Base-by-base conservation (phyloP, 2,888 invertebrate genomes). In the Hypomecis atomaria region DNA sequence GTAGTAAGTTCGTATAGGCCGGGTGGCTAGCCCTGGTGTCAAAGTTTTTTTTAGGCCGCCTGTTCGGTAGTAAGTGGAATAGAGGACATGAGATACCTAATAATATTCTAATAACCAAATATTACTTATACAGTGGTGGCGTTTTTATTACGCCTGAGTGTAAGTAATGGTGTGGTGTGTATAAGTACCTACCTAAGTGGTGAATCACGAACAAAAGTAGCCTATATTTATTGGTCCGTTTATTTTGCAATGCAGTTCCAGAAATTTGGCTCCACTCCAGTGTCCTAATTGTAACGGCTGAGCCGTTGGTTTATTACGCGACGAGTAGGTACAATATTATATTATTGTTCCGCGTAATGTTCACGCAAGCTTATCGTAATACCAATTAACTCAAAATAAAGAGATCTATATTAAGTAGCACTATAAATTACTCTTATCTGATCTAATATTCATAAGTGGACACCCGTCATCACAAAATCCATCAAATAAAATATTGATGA, bases 191-290 rank as follows among this genome's bases (percentile, higher is more conserved):
- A n/a, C n/a, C n/a, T 23, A 40, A 7, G 40, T 40, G 10, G 40
- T 40, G 10, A 40, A 40, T 8, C 10, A 8, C 7, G 0, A 9
- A 40, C 40, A 40, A 40, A 40, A 23, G 23, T 23, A 23, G 3
- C 23, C 23, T 3, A 3, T 3, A 3, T 23, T 23, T 23, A 23
- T 23, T 23, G 23, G 10, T 58, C 37, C 50, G 48, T 63, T 60
- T 44, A 57, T 49, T 54, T 54, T 42, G 47, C 58, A 62, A 62
- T 71, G 69, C 67, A 75, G 56, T 65, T 66, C 65, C 48, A 40
- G 42, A 40, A 59, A 44, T 71, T 70, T 81, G 80, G 81, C 80
- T 76, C 56, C 59, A 38, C 44, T 78, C 79, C 81, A 81, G 70
- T 63, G 71, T 69, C 72, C 77, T 76, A 76, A 79, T 78, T 77